phyloP scores from a whole-genome alignment of 1,140 invertebrate genomes.

The Saccostrea glomerata region DNA sequence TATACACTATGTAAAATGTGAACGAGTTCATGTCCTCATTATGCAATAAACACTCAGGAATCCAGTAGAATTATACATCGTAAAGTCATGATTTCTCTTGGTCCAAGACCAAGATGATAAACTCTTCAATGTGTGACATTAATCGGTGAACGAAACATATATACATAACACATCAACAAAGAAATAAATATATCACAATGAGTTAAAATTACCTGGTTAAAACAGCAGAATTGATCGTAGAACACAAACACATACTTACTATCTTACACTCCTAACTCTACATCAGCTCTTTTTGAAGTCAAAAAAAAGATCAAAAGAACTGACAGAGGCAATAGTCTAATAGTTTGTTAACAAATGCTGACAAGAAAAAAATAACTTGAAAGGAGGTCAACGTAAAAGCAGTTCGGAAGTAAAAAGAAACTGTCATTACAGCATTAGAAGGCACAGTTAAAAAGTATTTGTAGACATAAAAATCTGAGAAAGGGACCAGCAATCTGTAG shows the following conservation, averaged over 20 bases:
- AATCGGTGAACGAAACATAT: not conserved
- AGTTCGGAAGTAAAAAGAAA: slow-evolving; percentile 3
- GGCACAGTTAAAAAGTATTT: slow-evolving; percentile 14
- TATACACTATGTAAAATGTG: not conserved
- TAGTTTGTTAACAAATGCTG: not conserved
- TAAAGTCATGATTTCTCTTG: not conserved
- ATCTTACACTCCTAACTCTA: slow-evolving; percentile 11
- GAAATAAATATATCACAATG: not conserved
- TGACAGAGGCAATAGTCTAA: slow-evolving; percentile 5
- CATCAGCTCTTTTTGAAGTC: not conserved
- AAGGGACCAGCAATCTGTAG: not conserved
- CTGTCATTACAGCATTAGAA: not conserved
- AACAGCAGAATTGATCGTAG: not conserved
- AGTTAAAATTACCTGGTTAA: not conserved
- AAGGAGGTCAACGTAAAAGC: not conserved
- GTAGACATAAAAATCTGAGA: slow-evolving; percentile 22
- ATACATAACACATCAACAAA: slow-evolving; percentile 20
- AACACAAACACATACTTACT: not conserved
- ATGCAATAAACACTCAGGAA: slow-evolving; percentile 24
- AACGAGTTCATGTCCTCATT: slow-evolving; percentile 6
- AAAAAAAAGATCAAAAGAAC: not conserved
- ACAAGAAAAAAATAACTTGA: not conserved
- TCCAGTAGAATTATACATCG: slow-evolving; percentile 3
- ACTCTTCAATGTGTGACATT: not conserved
- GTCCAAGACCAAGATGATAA: slow-evolving; percentile 17